These are phyloP conservation scores for Clarias batrachus DNA, from an alignment of 2,113 vertebrate species.

Conservation along the genomic window DNA sequence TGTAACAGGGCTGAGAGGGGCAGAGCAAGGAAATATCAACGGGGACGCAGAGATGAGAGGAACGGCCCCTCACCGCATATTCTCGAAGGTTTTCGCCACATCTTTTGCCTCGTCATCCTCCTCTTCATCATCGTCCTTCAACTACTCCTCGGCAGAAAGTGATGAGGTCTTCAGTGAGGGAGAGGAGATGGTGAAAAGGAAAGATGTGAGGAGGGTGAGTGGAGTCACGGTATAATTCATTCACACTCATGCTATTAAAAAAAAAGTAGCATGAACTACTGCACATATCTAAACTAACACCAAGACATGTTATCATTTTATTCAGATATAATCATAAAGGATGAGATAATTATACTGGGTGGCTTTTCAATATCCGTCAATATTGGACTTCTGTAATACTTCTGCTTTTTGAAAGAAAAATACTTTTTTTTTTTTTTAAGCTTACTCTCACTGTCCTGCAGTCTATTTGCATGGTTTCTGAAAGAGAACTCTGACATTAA, in stretches of 20 bases:
- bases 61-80: constrained; percentile 56
- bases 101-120: constrained; percentile 68
- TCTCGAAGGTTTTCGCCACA: constrained; percentile 64
- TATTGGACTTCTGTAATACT: not conserved
- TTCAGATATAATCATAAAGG: constrained; percentile 1
- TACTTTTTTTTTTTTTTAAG: constrained; percentile 54
- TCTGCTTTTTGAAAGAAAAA: constrained; percentile 44
- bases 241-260: not conserved
- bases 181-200: constrained; percentile 66
- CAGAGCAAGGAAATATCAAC: not conserved
- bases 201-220: constrained; percentile 71
- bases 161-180: constrained; percentile 77
- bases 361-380: not conserved
- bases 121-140: constrained; percentile 65
- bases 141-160: constrained; percentile 72
- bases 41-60: not conserved
- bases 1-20: not conserved
- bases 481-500: constrained; percentile 67
- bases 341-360: not conserved
- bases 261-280: not conserved
- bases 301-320: not conserved
- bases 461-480: constrained; percentile 71
- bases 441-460: constrained; percentile 49
- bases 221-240: constrained; percentile 5
- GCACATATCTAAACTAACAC: not conserved